Evolutionary conservation across 2,797 vertebrate genomes (phyloP), one percentile per base, ranked within the genome.

Genomic region (Molossus molossus): DNA sequence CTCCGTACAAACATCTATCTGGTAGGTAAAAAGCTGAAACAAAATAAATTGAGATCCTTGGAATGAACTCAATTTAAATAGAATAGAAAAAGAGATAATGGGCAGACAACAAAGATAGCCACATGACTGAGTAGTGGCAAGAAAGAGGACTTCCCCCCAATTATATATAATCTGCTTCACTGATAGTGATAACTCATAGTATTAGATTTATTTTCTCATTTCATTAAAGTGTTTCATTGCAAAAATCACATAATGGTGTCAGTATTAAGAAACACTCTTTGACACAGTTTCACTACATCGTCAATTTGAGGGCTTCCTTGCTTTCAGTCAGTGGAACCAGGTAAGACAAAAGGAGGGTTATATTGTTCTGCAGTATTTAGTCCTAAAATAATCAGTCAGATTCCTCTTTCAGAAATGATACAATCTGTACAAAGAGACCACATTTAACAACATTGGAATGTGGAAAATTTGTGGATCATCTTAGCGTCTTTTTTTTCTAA

Each of bases 191-290:
- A 86, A 69, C 84, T 95, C 5, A 67, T 3, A 48, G 17, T 65
- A 86, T 86, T 94, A 20, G 14, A 65, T 86, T 85, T 82, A 65
- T 86, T 85, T 82, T 87, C 37, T 88, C 5, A 62, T 87, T 79
- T 82, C 72, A 53, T 95, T 84, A n/a, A 92, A 81, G 25, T 86
- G 20, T 60, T 2, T 85, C 5, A 85, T 62, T 91, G n/a, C 9
- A 94, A 89, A 86, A 84, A 40, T 96, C 50, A 33, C 9, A 86
- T 72, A 21, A 75, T 70, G 23, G 9, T 70, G n/a, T 70, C 33
- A 73, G 20, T 90, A 90, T 79, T 92, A 87, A 95, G 17, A 75
- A 67, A 18, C 58, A 85, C 15, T 58, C 29, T 60, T 65, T 79
- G 23, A 40, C 9, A 77, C 12, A 94, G 25, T 92, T 76, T 92